phyloP scores from a whole-genome alignment of 2,888 invertebrate species.

The Cinara cedri region DNA sequence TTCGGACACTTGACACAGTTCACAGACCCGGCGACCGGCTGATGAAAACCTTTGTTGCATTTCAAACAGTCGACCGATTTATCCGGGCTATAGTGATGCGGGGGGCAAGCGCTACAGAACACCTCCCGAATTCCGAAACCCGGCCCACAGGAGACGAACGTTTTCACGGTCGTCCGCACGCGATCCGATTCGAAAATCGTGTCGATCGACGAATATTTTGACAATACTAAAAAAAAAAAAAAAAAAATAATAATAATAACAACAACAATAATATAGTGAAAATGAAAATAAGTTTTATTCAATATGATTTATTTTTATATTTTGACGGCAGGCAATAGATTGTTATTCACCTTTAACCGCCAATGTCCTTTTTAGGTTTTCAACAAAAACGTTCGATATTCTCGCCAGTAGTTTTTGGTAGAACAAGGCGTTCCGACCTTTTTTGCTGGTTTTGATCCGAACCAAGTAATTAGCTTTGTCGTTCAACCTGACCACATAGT shows the following conservation, averaged over 20 bases:
- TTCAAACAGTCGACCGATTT: not conserved
- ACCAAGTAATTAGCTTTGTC: not conserved
- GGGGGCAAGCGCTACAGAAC: constrained; percentile 37
- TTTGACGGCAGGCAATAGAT: not conserved
- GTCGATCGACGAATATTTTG: constrained; percentile 9
- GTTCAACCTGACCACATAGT: constrained; percentile 17
- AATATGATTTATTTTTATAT: too few species aligned
- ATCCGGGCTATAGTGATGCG: constrained; percentile 26
- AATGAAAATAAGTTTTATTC: too few species aligned
- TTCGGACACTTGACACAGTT: constrained; percentile 33
- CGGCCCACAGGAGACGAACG: not conserved
- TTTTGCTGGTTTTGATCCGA: constrained; percentile 21
- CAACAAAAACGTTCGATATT: not conserved
- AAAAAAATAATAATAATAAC: not conserved
- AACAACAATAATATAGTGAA: not conserved
- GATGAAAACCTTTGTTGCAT: constrained; percentile 36
- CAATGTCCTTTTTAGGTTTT: constrained; percentile 25
- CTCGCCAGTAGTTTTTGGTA: constrained; percentile 36
- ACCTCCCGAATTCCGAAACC: constrained; percentile 40
- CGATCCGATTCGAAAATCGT: not conserved
- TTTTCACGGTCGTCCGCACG: not conserved
- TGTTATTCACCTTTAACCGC: constrained; percentile 31
- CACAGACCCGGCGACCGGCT: constrained; percentile 22
- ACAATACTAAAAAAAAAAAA: not conserved
- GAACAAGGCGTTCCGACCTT: not conserved